Evolutionary conservation across 1,140 invertebrate species (phyloP), one percentile per base, ranked within the genome.

Genomic region (Oncopodura yosiiana): DNA sequence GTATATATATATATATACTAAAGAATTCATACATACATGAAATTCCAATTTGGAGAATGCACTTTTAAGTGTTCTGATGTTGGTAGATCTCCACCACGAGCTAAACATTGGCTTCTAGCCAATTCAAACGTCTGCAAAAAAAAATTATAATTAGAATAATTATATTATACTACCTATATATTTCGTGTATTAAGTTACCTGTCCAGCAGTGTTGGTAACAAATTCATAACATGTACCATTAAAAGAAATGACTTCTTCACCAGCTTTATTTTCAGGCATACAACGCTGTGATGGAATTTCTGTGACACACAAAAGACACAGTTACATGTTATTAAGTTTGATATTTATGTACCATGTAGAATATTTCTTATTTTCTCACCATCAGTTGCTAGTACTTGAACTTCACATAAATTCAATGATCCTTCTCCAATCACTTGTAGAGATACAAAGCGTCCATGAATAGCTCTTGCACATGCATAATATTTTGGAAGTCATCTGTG

Each of bases 211-310:
- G 16, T 54, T 46, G 18, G 46, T 39, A 14, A 55, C 45, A 68
- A 93, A 90, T 66, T 93, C 87, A 70, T 90, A 93, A 67, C 90
- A 94, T 16, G 81, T 89, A 41, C 84, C 79, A 26, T 85, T 82
- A 68, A 91, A 91, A 3, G 84, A 80, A 0, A 82, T 78, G 38
- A 91, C 65, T 30, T 63, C 54, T 23, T 64, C 58, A 34, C 63
- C 63, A 12, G 65, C 56, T n/a, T 66, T 63, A 14, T 59, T 50
- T 19, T 66, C 63, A 23, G 61, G 65, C 3, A 52, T 55, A 50
- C 71, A 73, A 16, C 68, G 54, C 8, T 68, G 65, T 23, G 60
- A 56, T 0, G 70, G 68, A 38, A 70, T 63, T 57, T 69, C 70
- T 71, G 60, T 16, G 51, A 56, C 53, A 29, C 41, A 50, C 16